Evolutionary conservation across 2,888 invertebrate genomes (phyloP), one percentile per base, ranked within the genome.

Genomic region (Malacosoma neustria): DNA sequence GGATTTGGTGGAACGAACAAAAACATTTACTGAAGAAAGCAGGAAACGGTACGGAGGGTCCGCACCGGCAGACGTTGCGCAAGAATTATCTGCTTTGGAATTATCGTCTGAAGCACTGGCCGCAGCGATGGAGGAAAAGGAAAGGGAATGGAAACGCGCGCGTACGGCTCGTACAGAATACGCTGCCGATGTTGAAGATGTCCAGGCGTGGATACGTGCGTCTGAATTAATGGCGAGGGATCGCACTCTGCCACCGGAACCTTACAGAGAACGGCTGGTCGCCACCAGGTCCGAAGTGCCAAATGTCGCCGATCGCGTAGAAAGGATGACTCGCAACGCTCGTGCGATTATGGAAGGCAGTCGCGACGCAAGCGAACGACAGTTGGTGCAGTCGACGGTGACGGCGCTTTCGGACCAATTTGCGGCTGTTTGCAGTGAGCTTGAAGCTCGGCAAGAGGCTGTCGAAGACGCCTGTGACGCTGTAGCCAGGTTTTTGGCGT

Each of bases 401-500:
- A 88, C 91, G 40, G 91, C 91, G 43, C 79, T 96, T 42, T 89
- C 90, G 13, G 94, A 95, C 14, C 94, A 95, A 72, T 85, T 96
- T 63, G 87, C 89, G 29, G 93, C 94, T 51, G 90, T 96, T 1
- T 91, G 90, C 56, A 88, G 89, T 40, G 92, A 93, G 89, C 81
- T 96, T 51, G 95, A 96, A 42, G 92, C 95, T 56, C 92, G 93
- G 68, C 93, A 92, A 62, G 92, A 92, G 54, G 91, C 93, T 64
- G 92, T 96, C 29, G 93, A 93, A 37, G 95, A 96, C 61, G 93
- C 93, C 42, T 87, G 96, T 55, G 96, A 96, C 61, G 94, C 96
- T 14, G 96, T 95, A 89, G 92, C 94, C 48, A 88, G 94, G 41
- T 97, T 97, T 89, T 88, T 95, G 54, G 89, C 92, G 41, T 85